Conservation (phyloP, 2,888 invertebrate genomes). For the Drosophila atroscutellata region DNA sequence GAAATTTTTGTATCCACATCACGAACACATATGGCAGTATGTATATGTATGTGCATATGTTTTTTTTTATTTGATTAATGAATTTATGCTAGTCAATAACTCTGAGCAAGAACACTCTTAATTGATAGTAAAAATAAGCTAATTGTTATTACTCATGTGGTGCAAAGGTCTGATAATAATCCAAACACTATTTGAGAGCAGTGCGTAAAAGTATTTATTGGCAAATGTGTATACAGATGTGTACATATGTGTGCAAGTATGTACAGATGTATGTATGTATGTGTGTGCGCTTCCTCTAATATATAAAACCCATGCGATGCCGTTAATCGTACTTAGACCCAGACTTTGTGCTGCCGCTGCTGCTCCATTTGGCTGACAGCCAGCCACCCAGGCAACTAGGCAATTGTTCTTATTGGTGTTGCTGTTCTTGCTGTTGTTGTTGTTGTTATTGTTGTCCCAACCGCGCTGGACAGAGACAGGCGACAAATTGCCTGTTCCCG, state of each 20-base stretch:
- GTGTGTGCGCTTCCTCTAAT: conserved; percentile 60
- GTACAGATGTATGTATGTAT: conserved; percentile 3
- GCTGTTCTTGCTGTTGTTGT: background rate
- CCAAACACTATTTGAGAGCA: conserved; percentile 48
- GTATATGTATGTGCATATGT: background rate
- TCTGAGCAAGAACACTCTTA: background rate
- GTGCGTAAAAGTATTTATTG: conserved; percentile 22
- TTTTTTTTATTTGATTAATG: background rate
- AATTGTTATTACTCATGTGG: conserved; percentile 46
- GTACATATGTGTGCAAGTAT: conserved; percentile 5
- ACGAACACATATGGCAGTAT: background rate
- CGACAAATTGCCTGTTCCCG: conserved; percentile 67
- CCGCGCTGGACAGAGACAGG: conserved; percentile 35
- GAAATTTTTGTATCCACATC: background rate
- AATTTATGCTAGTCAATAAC: background rate
- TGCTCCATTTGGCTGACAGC: conserved; percentile 61
- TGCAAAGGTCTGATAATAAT: conserved; percentile 39
- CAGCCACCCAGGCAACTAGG: conserved; percentile 25
- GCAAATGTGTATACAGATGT: conserved; percentile 7
- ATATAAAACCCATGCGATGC: conserved; percentile 69
- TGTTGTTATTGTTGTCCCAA: conserved; percentile 17
- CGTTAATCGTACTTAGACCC: conserved; percentile 53
- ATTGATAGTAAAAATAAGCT: conserved; percentile 48
- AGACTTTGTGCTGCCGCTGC: conserved; percentile 67
- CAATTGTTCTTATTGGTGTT: conserved; percentile 1